phyloP scores from a whole-genome alignment of 2,888 invertebrate species.

The Tachina lurida region DNA sequence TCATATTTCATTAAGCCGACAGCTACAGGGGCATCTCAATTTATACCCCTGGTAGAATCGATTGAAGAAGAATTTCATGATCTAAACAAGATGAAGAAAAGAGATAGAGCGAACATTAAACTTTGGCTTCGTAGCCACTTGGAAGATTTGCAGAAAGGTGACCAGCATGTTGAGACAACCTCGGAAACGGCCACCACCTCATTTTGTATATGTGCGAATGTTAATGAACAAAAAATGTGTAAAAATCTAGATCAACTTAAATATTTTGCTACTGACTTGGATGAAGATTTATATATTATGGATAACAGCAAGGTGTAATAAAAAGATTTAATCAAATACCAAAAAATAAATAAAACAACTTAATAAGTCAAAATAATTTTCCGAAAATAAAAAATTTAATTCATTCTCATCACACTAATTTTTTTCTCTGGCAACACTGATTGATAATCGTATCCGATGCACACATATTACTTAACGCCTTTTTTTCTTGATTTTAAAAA shows the following conservation, averaged over 20 bases:
- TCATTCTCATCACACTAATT: too few species aligned
- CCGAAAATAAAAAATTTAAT: too few species aligned
- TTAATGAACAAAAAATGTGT: not conserved
- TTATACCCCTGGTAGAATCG: not conserved
- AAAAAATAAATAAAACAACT: not conserved
- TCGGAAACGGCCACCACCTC: not conserved
- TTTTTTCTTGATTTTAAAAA: too few species aligned
- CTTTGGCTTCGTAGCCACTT: not conserved
- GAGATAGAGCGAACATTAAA: not conserved
- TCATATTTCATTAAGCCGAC: not conserved
- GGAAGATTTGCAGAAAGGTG: not conserved
- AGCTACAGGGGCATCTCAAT: not conserved
- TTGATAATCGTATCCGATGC: too few species aligned
- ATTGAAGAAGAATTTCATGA: not conserved
- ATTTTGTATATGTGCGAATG: constrained; percentile 25
- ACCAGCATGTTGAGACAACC: not conserved
- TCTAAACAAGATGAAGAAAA: not conserved
- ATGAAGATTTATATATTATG: not conserved
- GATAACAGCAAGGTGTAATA: not conserved
- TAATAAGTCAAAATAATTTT: too few species aligned
- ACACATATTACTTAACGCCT: too few species aligned
- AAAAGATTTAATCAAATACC: not conserved
- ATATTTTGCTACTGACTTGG: not conserved
- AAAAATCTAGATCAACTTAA: constrained; percentile 8
- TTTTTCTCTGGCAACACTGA: too few species aligned